Evolutionary conservation across 1,140 invertebrate genomes (phyloP).

Genomic region (Acromyrmex echinatior): DNA sequence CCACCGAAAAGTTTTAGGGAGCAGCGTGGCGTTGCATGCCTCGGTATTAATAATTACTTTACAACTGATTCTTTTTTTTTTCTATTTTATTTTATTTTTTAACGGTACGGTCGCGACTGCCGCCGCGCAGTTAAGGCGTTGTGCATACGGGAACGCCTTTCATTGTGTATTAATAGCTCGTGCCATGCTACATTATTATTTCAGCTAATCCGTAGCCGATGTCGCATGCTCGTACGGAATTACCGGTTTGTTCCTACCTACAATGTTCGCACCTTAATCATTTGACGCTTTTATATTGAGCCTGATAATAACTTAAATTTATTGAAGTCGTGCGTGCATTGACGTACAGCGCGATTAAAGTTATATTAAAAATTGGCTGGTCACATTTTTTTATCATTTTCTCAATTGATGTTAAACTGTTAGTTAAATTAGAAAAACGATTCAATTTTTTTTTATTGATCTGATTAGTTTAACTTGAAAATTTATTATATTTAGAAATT

Average conservation of each 20-base stretch:
- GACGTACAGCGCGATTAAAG: neutral
- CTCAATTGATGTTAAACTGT: neutral
- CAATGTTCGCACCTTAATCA: conserved; percentile 54
- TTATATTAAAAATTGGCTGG: neutral
- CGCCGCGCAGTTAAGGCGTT: conserved; percentile 36
- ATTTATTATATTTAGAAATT: neutral
- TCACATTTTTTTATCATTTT: neutral
- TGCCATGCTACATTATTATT: conserved; percentile 57
- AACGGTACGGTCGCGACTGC: conserved; percentile 51
- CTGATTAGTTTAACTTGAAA: neutral
- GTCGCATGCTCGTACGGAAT: conserved; percentile 56
- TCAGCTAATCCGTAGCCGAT: conserved; percentile 51
- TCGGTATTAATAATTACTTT: conserved; percentile 86
- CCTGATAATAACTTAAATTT: conserved; percentile 37
- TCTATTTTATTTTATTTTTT: conserved; percentile 76
- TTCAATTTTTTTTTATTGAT: neutral
- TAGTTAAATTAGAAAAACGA: neutral
- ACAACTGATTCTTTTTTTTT: conserved; percentile 84
- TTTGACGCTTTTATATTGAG: conserved; percentile 44
- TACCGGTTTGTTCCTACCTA: conserved; percentile 34
- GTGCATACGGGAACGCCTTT: conserved; percentile 67
- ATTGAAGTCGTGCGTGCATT: neutral
- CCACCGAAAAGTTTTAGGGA: conserved; percentile 83
- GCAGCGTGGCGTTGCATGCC: conserved; percentile 81
- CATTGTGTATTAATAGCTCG: conserved; percentile 61